A percentile compares a stretch with the other conserved stretches of the same genome.
These are phyloP conservation scores for Fabriciana adippe DNA, from an alignment of 2,888 invertebrate genomes.

Conservation along the genomic window DNA sequence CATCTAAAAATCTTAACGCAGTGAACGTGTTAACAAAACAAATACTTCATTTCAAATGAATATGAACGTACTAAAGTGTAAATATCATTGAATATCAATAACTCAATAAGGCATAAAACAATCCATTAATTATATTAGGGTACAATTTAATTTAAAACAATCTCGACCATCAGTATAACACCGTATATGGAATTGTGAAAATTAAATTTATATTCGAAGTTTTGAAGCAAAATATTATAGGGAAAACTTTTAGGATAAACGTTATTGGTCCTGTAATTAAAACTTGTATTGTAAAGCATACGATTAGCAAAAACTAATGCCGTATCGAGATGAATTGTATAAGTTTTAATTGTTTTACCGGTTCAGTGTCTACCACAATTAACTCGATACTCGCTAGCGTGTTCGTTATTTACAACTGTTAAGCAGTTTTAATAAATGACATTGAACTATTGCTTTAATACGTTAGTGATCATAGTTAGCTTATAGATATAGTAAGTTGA, in stretches of 20 bases:
- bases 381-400: conserved; percentile 2
- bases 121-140: conserved; percentile 3
- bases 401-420: neutral
- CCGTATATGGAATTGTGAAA: neutral
- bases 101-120: neutral
- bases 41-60: neutral
- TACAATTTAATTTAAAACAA: neutral
- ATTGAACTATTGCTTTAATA: neutral
- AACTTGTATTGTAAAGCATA: conserved; percentile 58
- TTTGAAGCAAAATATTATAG: conserved; percentile 11
- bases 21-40: too few relatives aligned
- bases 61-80: neutral
- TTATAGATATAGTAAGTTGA: conserved; percentile 15
- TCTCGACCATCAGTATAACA: neutral
- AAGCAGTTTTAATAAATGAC: neutral
- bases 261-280: conserved; percentile 54
- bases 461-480: neutral
- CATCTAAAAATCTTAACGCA: too few relatives aligned
- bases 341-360: conserved; percentile 70
- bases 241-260: conserved; percentile 17
- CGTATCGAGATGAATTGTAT: conserved; percentile 60
- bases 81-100: neutral
- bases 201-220: conserved; percentile 4
- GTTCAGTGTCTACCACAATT: neutral
- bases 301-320: conserved; percentile 68